A percentile compares a stretch with the other conserved stretches of the same genome.
Evolutionary conservation across 2,113 vertebrate species (phyloP).

Genomic region (Ochotona princeps): DNA sequence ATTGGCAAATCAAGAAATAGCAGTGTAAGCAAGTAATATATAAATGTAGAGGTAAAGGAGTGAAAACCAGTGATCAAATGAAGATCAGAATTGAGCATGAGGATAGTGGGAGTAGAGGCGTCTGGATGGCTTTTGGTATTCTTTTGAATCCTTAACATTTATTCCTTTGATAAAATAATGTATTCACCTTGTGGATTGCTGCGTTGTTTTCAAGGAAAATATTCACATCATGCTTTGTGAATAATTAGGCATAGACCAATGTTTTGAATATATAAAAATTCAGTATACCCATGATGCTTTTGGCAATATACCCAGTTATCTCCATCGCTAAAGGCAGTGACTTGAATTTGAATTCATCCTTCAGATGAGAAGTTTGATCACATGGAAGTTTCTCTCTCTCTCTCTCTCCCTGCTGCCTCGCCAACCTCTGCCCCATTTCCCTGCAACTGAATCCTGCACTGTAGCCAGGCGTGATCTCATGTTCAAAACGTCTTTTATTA

Average conservation of each 20-base stretch:
- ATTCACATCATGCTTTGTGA: background rate
- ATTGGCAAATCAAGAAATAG: constrained; percentile 14
- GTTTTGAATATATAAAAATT: constrained; percentile 26
- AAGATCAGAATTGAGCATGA: background rate
- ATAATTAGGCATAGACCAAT: constrained; percentile 5
- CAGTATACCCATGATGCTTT: background rate
- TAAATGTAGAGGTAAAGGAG: background rate
- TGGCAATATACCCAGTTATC: background rate
- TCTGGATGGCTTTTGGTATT: background rate
- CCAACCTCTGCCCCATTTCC: too few relatives aligned
- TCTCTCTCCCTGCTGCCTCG: too few relatives aligned
- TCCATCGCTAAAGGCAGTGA: background rate
- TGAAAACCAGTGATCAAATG: background rate
- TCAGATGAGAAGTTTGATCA: background rate
- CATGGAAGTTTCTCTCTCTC: background rate
- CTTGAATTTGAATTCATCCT: background rate
- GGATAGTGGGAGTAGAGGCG: background rate
- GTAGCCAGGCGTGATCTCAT: background rate
- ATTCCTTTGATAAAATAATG: constrained; percentile 20
- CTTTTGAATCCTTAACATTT: background rate
- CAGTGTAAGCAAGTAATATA: background rate
- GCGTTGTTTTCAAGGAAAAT: constrained; percentile 37
- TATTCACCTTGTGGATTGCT: constrained; percentile 39
- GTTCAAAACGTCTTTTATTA: background rate
- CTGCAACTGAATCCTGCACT: background rate